phyloP scores from a whole-genome alignment of 2,888 invertebrate genomes.

The Orthosia gracilis region DNA sequence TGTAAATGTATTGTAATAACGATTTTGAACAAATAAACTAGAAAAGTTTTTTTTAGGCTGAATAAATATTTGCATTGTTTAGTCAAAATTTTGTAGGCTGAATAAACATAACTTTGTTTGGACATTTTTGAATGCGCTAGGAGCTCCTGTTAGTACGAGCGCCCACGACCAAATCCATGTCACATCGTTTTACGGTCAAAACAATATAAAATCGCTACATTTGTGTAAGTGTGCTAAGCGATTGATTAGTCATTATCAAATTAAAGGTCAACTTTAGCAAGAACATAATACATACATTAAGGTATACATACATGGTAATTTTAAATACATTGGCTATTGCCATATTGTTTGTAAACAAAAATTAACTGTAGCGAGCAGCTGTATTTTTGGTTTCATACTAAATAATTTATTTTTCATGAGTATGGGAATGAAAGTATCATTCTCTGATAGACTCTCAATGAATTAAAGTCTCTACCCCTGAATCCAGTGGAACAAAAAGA shows the following conservation, averaged over 20 bases:
- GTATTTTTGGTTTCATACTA: background rate
- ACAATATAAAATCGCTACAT: background rate
- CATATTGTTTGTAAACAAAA: too few species aligned
- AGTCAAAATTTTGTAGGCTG: background rate
- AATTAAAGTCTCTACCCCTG: background rate
- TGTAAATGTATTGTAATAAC: conserved; percentile 38
- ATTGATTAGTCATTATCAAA: background rate
- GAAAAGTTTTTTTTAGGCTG: background rate
- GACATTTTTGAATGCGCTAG: background rate
- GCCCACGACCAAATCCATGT: too few species aligned
- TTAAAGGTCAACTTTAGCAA: background rate
- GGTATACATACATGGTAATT: too few species aligned
- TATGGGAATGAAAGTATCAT: background rate
- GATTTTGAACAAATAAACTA: conserved; percentile 24
- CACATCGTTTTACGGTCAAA: too few species aligned
- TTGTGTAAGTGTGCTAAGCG: background rate
- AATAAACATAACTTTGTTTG: too few species aligned
- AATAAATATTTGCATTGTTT: conserved; percentile 24
- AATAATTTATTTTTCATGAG: background rate
- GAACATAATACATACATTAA: background rate
- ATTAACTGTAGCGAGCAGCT: too few species aligned
- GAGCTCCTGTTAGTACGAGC: too few species aligned
- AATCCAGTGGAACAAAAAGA: background rate
- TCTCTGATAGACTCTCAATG: background rate
- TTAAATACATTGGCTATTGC: too few species aligned